Evolutionary conservation across 2,888 invertebrate genomes (phyloP).

Genomic region (Eristalinus sepulchralis): DNA sequence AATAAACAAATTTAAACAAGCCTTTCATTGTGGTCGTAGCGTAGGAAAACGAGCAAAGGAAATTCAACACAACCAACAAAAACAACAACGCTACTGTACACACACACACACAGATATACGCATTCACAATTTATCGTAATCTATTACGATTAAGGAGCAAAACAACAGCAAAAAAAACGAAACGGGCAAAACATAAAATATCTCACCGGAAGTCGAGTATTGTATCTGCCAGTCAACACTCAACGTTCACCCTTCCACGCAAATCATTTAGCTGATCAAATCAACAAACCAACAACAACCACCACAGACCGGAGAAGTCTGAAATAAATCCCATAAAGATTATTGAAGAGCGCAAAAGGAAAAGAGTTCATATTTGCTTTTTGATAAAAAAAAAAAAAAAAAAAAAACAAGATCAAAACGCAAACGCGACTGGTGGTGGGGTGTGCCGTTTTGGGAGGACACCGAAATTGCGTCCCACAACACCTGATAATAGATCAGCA

Average conservation of each 20-base stretch:
- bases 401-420: neutral
- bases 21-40: slow-evolving; percentile 15
- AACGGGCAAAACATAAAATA: slow-evolving; percentile 11
- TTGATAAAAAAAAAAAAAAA: neutral
- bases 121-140: slow-evolving; percentile 10
- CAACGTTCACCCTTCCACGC: neutral
- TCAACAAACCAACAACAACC: neutral
- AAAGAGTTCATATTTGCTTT: neutral
- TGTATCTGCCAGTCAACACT: slow-evolving; percentile 16
- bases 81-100: neutral
- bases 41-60: neutral
- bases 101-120: neutral
- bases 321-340: slow-evolving; percentile 12
- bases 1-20: slow-evolving; percentile 32
- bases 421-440: neutral
- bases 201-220: slow-evolving; percentile 44
- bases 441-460: neutral
- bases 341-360: neutral
- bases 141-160: slow-evolving; percentile 10
- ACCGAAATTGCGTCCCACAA: neutral
- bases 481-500: slow-evolving; percentile 17
- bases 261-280: slow-evolving; percentile 7
- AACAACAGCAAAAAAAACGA: neutral
- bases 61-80: neutral
- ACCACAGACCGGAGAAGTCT: neutral